Evolutionary conservation across 2,797 vertebrate genomes (phyloP), one percentile per base, ranked within the genome.

Genomic region (Macropus fuliginosus): DNA sequence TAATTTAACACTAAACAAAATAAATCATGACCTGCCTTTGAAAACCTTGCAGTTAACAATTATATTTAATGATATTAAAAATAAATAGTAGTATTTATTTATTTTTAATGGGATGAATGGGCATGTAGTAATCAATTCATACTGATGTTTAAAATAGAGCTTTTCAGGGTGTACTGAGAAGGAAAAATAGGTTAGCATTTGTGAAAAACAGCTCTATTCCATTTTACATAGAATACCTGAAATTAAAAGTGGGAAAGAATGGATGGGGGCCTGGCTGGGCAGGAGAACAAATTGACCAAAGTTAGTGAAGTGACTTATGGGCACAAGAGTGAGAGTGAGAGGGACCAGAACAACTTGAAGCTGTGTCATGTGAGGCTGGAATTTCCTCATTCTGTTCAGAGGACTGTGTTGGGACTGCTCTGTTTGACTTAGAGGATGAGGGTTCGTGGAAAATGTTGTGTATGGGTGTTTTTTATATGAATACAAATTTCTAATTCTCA

Each of bases 241-340:
- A 90, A 59, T 66, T 95, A 31, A 91, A 28, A 91, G 2, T 95
- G 59, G 57, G 28, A 93, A 94, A 95, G 93, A 74, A 40, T n/a
- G n/a, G 16, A 74, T 74, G n/a, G 28, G n/a, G 21, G 18, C n/a
- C 14, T 59, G 93, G 55, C 29, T 93, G n/a, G 59, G 54, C 16
- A 93, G 46, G 96, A 90, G 28, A 87, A 24, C 62, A 13, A 74
- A 21, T 91, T 91, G 55, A 28, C 29, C 92, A 0, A 96, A 92
- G 56, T 56, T 56, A 74, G 93, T 40, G 95, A 55, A 92, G 40
- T n/a, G 91, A 81, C 94, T 94, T 56, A 46, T 90, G 56, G 21
- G 18, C 93, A 92, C 91, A 92, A 95, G 13, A 56, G 66, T 90
- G 81, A 94, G 95, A 92, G 21, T 81, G n/a, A 1, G 74, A 96